Conservation (phyloP, 2,888 invertebrate species). For the Thecophora atra region DNA sequence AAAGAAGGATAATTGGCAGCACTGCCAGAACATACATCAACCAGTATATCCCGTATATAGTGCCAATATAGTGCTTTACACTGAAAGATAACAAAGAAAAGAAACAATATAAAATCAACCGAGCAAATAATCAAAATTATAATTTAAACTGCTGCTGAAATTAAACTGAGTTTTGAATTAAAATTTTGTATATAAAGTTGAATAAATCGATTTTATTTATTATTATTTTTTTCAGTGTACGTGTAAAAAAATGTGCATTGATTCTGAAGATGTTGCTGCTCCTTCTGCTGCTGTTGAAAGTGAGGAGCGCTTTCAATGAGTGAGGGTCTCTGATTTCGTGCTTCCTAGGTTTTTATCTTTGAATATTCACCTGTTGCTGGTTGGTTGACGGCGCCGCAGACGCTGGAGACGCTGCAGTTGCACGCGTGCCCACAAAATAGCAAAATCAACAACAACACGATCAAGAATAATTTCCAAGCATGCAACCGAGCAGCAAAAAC, state of each 20-base stretch:
- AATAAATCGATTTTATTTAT: too few relatives aligned
- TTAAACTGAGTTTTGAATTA: too few relatives aligned
- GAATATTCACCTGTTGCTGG: conserved; percentile 29
- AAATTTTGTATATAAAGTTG: too few relatives aligned
- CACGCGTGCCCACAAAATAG: conserved; percentile 30
- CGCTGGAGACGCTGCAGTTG: conserved; percentile 13
- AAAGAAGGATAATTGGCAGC: conserved; percentile 35
- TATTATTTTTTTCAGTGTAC: neutral
- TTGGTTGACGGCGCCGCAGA: neutral
- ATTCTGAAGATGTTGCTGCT: too few relatives aligned
- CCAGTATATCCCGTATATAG: too few relatives aligned
- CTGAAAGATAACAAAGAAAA: too few relatives aligned
- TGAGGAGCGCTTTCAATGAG: conserved; percentile 42
- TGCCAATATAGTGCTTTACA: too few relatives aligned
- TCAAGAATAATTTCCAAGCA: conserved; percentile 12
- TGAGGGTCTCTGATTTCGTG: conserved; percentile 3
- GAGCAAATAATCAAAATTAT: too few relatives aligned
- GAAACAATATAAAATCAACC: too few relatives aligned
- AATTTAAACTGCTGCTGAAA: too few relatives aligned
- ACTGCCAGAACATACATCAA: neutral
- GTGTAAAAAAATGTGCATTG: too few relatives aligned
- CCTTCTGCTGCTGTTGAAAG: conserved; percentile 45
- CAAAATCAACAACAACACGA: conserved; percentile 22
- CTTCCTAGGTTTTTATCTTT: conserved; percentile 13
- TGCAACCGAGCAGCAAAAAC: neutral